Evolutionary conservation across 2,113 vertebrate genomes (phyloP), one percentile per base, ranked within the genome.

Genomic region (Typhlomys cinereus): DNA sequence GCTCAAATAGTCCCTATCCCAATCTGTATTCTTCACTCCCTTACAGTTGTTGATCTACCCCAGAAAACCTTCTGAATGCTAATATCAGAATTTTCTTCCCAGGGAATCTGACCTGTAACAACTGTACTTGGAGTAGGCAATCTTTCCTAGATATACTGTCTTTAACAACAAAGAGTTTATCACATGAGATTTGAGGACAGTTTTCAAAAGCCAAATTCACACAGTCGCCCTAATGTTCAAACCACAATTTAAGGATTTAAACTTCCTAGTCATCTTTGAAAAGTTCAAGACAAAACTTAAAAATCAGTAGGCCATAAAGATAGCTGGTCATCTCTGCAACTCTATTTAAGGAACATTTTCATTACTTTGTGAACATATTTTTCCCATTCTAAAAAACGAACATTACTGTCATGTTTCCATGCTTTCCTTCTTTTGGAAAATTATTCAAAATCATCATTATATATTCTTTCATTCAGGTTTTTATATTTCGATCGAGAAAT

Each of bases 231-330:
- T 34, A 44, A 54, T 73, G 20, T 39, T 90, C 57, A 85, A 73
- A 34, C 21, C n/a, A 83, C 86, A 79, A 70, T 93, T 85, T 81
- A 90, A 89, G 85, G 81, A 89, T 85, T 96, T 86, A 83, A 90
- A 36, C 44, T 81, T 85, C 78, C 54, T 27, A 78, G 27, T 34
- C 66, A 46, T 59, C 46, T 92, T 46, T 93, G 75, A 93, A 92
- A 94, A 78, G 67, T 52, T 85, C 41, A 52, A 9, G 5, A 34
- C 90, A 85, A 94, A 82, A 94, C 75, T 78, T 78, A 69, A 73
- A 91, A 88, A 34, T 88, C 39, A 93, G 48, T 71, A 84, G 54
- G 50, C 34, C 14, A 89, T 81, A 52, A 5, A 79, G 84, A 70
- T 62, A 83, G 13, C 44, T 71, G 3, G 20, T 69, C 5, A 54